Percentiles rank a stretch among this genome's conserved stretches.
These are phyloP conservation scores for Struthio camelus DNA, from an alignment of 2,113 vertebrate species.

Conservation along the genomic window DNA sequence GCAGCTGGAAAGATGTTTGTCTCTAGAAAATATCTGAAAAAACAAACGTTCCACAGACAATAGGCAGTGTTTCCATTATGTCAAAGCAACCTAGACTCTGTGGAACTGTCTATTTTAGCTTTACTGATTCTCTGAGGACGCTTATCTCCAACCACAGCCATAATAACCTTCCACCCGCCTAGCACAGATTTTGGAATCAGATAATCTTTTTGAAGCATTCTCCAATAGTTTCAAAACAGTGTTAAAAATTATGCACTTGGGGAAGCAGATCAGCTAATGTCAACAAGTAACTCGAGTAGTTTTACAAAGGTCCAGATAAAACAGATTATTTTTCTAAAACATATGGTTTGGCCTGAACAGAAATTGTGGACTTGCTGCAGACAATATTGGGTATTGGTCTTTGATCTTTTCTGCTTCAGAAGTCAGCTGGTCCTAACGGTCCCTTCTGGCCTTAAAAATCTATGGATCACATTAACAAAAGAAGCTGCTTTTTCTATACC, in stretches of 20 bases:
- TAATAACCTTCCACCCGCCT: not conserved
- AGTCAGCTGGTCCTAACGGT: not conserved
- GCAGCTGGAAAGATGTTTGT: slow-evolving; percentile 24
- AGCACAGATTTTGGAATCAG: not conserved
- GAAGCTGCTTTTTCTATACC: not conserved
- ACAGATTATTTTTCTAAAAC: not conserved
- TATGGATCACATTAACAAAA: not conserved
- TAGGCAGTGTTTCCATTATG: slow-evolving; percentile 47
- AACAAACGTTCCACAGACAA: slow-evolving; percentile 20
- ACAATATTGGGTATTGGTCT: not conserved
- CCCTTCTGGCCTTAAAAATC: not conserved
- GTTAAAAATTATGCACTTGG: not conserved
- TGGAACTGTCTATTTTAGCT: slow-evolving; percentile 23
- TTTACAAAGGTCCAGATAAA: slow-evolving; percentile 1
- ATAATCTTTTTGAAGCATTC: slow-evolving; percentile 24
- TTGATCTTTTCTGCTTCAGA: not conserved
- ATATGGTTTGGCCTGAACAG: not conserved
- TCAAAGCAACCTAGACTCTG: not conserved
- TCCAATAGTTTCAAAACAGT: not conserved
- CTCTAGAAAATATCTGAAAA: slow-evolving; percentile 41
- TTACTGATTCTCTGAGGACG: not conserved
- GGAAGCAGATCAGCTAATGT: not conserved
- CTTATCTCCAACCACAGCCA: slow-evolving; percentile 55
- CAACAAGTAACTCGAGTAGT: not conserved
- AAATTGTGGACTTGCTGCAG: not conserved